These are phyloP conservation scores for Jacana jacana DNA, from an alignment of 2,113 vertebrate species.

Conservation along the genomic window DNA sequence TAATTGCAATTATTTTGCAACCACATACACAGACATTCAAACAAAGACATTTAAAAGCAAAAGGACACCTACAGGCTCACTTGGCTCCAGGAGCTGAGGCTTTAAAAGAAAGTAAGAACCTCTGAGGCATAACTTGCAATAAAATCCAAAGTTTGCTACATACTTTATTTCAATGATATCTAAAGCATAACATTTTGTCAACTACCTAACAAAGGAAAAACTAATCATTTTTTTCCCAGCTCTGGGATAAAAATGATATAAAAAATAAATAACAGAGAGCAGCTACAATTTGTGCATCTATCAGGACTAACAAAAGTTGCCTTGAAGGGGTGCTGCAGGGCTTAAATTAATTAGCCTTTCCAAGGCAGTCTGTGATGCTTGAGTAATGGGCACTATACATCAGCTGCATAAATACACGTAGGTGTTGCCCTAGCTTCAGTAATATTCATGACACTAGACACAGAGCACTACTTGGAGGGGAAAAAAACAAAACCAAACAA, in stretches of 20 bases:
- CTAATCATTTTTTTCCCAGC: neutral
- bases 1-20: neutral
- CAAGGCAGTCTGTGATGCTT: neutral
- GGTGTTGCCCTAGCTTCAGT: conserved; percentile 3
- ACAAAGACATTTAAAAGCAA: neutral
- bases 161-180: neutral
- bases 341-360: conserved; percentile 56
- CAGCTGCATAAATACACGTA: conserved; percentile 1
- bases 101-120: neutral
- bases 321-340: conserved; percentile 44
- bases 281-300: neutral
- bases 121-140: neutral
- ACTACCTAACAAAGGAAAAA: neutral
- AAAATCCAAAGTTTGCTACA: conserved; percentile 7
- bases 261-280: conserved; percentile 32
- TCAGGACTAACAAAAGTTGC: conserved; percentile 24
- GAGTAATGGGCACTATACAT: conserved; percentile 1
- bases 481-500: neutral
- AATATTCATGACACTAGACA: neutral
- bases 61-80: neutral
- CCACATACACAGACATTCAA: neutral
- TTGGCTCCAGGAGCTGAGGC: neutral
- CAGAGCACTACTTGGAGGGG: neutral
- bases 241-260: neutral
- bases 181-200: conserved; percentile 1